Base-by-base conservation (phyloP, 1,140 invertebrate genomes). In the Ceratosolen fusciceps region DNA sequence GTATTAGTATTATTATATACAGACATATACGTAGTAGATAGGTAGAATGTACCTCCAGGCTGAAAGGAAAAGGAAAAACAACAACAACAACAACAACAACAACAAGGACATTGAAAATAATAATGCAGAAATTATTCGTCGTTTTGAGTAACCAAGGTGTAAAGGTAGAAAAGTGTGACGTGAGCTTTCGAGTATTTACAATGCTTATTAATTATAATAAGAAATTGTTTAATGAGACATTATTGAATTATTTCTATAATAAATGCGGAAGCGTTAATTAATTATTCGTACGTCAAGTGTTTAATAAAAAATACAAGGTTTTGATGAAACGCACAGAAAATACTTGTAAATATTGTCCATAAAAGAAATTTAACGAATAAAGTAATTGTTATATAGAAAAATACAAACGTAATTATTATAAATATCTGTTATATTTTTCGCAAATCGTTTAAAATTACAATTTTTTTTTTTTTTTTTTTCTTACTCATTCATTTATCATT, bases 301-400 rank as follows among this genome's bases (percentile, higher is more conserved):
- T 72, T 54, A 72, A 24, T 49, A 8, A 78, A n/a, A n/a, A 75
- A 70, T 74, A 54, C 1, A 37, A 74, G 5, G 19, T 58, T 67
- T 70, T 16, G 75, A 54, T 65, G n/a, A 29, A 0, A 74, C 58
- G 31, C 58, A 16, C 72, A 77, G 49, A 31, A 29, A 47, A 43
- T 77, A 73, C 77, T 73, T 80, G 74, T 80, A 77, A 75, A 80
- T 80, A 80, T n/a, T 80, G 79, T 76, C 67, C 52, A 72, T 80
- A 80, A 79, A 79, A n/a, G n/a, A 68, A 67, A 39, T 47, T 43
- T 77, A 68, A 74, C 49, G 54, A 80, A 80, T 75, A 80, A 80
- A 75, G 58, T 29, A 70, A 47, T 75, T 67, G 43, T 79, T 74
- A 52, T 58, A 80, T 71, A 71, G 31, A 67, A 68, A 76, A 72